Base-by-base conservation (phyloP, 2,888 invertebrate genomes). In the Dryocosmus kuriphilus region DNA sequence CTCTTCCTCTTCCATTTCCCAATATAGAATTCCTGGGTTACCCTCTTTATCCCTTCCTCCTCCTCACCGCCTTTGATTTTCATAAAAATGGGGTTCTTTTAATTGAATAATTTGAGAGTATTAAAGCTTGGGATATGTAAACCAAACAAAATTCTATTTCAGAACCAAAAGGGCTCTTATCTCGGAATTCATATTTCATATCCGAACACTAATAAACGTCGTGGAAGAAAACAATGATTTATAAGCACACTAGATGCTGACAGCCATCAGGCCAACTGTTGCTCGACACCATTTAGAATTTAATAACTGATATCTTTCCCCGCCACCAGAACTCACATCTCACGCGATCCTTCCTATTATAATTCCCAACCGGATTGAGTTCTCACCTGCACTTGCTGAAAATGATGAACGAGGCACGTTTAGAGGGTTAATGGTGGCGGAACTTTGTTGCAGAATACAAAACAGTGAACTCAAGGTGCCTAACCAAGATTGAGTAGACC, bases 401-500 rank as follows among this genome's bases (percentile, higher is more conserved):
- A 71, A 71, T 71, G 51, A 71, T 71, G 71, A 32, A 71, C 71
- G 71, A 71, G 71, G 71, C n/a, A 27, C 51, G 51, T 71, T 71
- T 71, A 71, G 19, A 71, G 51, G 22, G 71, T 71, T 71, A 71
- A 71, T 71, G 71, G 71, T 51, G 51, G 71, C 51, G 71, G 71
- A 71, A 71, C 51, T 51, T 30, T n/a, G 46, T 32, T 71, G 30
- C 46, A 71, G 71, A 71, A 71, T 71, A 71, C 71, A 71, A 71
- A 71, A 71, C 51, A 71, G 71, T 51, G 46, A 51, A 71, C 51
- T 71, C 27, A 30, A 51, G 71, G 30, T 71, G 71, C 71, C 71
- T 71, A 71, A 71, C 71, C 30, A 71, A 71, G 71, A 71, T 71
- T 71, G 30, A 71, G 71, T 71, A 71, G 19, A 71, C 71, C 51